These are phyloP conservation scores for Bathynomus jamesi DNA, from an alignment of 1,140 invertebrate species.

Conservation along the genomic window DNA sequence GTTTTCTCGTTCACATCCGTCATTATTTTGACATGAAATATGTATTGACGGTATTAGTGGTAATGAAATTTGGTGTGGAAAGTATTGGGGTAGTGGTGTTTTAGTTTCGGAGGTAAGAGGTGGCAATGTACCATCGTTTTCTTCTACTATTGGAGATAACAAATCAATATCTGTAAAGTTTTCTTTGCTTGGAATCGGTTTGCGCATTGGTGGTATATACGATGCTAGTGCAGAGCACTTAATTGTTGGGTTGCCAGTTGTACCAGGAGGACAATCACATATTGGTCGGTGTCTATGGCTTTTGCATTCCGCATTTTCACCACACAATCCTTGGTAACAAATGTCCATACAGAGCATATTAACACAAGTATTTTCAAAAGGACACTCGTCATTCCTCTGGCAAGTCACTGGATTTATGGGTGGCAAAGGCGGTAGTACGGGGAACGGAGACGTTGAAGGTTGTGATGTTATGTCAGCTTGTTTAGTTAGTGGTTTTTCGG, in stretches of 20 bases:
- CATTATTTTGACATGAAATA: slow-evolving; percentile 27
- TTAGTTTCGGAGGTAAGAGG: neutral
- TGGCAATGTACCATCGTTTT: neutral
- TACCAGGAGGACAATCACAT: slow-evolving; percentile 54
- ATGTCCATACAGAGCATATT: slow-evolving; percentile 30
- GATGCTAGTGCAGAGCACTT: slow-evolving; percentile 50
- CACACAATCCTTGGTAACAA: slow-evolving; percentile 31
- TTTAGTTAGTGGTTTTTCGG: slow-evolving; percentile 5
- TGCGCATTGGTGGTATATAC: slow-evolving; percentile 4
- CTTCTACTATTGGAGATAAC: neutral
- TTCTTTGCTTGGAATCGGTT: neutral
- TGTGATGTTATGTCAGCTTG: neutral
- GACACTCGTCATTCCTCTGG: slow-evolving; percentile 56
- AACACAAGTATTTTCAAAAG: slow-evolving; percentile 39
- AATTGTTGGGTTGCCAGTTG: slow-evolving; percentile 68
- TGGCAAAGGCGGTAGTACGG: neutral
- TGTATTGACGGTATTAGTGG: slow-evolving; percentile 3
- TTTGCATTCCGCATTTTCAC: slow-evolving; percentile 58
- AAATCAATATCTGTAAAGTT: neutral
- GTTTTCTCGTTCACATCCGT: slow-evolving; percentile 78
- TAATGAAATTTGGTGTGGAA: slow-evolving; percentile 3
- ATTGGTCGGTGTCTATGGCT: slow-evolving; percentile 57
- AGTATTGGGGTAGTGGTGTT: neutral
- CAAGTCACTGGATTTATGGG: slow-evolving; percentile 53
- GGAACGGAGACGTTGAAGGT: slow-evolving; percentile 6